phyloP scores from a whole-genome alignment of 2,113 vertebrate genomes.

The Shinisaurus crocodilurus region DNA sequence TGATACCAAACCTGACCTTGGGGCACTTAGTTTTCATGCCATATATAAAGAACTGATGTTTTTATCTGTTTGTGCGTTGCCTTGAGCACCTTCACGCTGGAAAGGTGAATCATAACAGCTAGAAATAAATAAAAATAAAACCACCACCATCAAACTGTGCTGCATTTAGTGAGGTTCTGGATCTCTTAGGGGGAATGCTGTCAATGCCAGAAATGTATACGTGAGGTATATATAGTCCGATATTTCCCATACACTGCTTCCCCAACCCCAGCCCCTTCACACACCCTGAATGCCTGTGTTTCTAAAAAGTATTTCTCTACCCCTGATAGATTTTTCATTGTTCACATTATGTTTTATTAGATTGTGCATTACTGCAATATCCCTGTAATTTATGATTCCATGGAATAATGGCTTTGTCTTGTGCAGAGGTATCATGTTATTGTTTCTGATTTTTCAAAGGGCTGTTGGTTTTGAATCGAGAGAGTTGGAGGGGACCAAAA shows the following conservation, averaged over 20 bases:
- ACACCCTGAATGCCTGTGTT: background rate
- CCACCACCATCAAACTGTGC: background rate
- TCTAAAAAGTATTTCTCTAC: background rate
- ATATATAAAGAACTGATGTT: background rate
- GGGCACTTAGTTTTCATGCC: background rate
- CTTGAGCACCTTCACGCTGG: background rate
- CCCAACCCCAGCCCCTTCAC: background rate
- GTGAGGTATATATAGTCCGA: background rate
- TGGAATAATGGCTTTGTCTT: conserved; percentile 15
- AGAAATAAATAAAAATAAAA: background rate
- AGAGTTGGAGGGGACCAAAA: background rate
- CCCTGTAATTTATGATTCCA: background rate
- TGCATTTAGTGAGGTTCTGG: background rate
- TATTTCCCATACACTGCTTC: background rate
- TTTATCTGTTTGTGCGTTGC: background rate
- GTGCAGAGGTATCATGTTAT: background rate
- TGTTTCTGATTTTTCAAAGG: background rate
- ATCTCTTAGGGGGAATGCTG: background rate
- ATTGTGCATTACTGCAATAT: background rate
- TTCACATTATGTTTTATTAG: background rate
- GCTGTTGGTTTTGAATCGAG: background rate
- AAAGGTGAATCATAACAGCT: background rate
- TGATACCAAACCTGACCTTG: background rate
- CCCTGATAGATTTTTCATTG: background rate
- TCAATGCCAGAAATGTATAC: background rate